These are phyloP conservation scores for Charadrius vociferus DNA, from an alignment of 2,113 vertebrate genomes.

Conservation along the genomic window DNA sequence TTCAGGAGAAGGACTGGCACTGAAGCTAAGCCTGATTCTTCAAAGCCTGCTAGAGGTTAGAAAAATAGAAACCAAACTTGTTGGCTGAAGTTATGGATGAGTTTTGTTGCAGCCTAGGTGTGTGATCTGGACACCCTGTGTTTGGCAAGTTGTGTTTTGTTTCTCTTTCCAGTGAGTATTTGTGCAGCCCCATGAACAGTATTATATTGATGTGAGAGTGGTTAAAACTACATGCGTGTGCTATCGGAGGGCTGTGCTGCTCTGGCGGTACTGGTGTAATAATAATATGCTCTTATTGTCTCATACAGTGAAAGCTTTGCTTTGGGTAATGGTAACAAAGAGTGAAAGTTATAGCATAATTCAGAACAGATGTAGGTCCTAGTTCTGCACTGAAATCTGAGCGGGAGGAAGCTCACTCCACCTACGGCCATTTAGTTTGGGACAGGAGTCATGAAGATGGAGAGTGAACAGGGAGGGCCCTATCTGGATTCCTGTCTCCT, in stretches of 20 bases:
- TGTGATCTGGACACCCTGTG: rapidly evolving
- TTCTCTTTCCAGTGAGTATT: neutral
- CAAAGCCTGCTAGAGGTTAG: neutral
- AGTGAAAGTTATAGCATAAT: neutral
- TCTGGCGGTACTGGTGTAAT: too few relatives aligned
- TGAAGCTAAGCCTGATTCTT: neutral
- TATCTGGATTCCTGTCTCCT: neutral
- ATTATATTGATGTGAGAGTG: rapidly evolving
- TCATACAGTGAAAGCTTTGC: neutral
- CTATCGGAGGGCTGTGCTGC: rapidly evolving
- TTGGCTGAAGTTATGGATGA: neutral
- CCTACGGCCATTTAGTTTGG: rapidly evolving
- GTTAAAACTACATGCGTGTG: rapidly evolving
- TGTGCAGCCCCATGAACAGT: neutral
- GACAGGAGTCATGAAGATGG: rapidly evolving
- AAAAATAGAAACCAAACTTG: neutral
- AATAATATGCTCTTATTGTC: neutral
- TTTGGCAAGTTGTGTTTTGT: neutral
- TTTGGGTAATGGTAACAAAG: neutral
- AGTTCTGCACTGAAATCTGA: neutral
- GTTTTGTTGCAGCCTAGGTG: neutral
- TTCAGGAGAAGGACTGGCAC: neutral
- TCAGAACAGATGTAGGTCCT: neutral
- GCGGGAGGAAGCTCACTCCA: neutral
- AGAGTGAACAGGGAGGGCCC: neutral